Conservation (phyloP, 2,113 vertebrate genomes). For the Cepphus grylle region DNA sequence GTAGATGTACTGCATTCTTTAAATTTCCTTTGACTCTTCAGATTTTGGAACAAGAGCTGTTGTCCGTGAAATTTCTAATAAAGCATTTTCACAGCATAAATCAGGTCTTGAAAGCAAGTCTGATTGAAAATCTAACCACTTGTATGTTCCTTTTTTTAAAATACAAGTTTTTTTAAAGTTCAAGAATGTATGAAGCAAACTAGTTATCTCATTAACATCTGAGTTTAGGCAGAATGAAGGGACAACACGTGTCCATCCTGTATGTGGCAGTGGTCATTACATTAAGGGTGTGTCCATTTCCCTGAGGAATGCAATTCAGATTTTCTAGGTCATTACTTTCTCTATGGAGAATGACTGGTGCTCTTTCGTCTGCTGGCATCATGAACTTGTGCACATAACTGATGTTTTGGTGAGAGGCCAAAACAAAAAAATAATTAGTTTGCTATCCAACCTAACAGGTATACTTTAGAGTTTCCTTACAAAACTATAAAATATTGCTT, state of each 20-base stretch:
- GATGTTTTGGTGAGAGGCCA: neutral
- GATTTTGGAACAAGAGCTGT: neutral
- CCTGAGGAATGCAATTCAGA: neutral
- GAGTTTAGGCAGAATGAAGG: neutral
- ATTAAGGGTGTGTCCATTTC: neutral
- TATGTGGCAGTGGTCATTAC: neutral
- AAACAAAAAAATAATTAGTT: neutral
- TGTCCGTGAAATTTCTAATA: neutral
- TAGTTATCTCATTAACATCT: neutral
- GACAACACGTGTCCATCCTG: neutral
- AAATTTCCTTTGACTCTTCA: neutral
- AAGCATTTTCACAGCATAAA: neutral
- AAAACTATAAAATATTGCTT: neutral
- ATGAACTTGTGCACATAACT: neutral
- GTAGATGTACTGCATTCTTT: neutral
- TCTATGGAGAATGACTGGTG: neutral
- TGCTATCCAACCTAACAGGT: neutral
- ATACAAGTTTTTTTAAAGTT: neutral
- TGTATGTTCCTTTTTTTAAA: neutral
- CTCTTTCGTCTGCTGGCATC: neutral
- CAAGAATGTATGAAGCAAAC: neutral
- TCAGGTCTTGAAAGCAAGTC: neutral
- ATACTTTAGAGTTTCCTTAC: neutral
- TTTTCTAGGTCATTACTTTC: neutral
- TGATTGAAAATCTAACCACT: neutral